Evolutionary conservation across 2,888 invertebrate genomes (phyloP).

Genomic region (Drosophila rubida): DNA sequence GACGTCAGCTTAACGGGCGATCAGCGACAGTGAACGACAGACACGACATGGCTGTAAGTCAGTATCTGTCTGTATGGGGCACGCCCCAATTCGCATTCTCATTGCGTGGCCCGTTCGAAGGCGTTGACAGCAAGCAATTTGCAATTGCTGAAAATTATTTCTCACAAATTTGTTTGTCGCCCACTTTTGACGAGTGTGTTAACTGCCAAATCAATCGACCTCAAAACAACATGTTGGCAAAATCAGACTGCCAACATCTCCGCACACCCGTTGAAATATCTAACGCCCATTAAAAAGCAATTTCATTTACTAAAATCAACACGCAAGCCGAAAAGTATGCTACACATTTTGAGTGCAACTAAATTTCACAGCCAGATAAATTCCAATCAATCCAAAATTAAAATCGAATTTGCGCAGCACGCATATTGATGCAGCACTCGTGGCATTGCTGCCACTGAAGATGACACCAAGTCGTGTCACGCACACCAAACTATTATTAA

Average conservation of each 20-base stretch:
- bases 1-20: conserved; percentile 74
- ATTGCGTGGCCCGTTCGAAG: conserved; percentile 24
- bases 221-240: conserved; percentile 46
- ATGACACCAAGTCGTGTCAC: conserved; percentile 16
- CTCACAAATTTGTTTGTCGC: conserved; percentile 45
- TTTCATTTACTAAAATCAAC: conserved; percentile 56
- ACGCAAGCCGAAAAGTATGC: conserved; percentile 37
- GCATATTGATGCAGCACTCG: conserved; percentile 19
- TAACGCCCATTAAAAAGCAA: conserved; percentile 67
- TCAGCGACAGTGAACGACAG: conserved; percentile 64
- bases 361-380: conserved; percentile 64
- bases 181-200: conserved; percentile 54
- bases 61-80: not conserved
- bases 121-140: conserved; percentile 67
- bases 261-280: conserved; percentile 15
- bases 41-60: conserved; percentile 6
- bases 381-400: conserved; percentile 78
- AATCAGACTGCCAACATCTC: conserved; percentile 28
- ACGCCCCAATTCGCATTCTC: not conserved
- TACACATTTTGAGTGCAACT: conserved; percentile 52
- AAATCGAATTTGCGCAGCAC: conserved; percentile 73
- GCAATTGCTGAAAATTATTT: conserved; percentile 67
- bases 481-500: not conserved
- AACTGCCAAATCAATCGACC: conserved; percentile 70
- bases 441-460: conserved; percentile 18